These are phyloP conservation scores for Meliscaeva auricollis DNA, from an alignment of 2,888 invertebrate genomes.

Conservation along the genomic window DNA sequence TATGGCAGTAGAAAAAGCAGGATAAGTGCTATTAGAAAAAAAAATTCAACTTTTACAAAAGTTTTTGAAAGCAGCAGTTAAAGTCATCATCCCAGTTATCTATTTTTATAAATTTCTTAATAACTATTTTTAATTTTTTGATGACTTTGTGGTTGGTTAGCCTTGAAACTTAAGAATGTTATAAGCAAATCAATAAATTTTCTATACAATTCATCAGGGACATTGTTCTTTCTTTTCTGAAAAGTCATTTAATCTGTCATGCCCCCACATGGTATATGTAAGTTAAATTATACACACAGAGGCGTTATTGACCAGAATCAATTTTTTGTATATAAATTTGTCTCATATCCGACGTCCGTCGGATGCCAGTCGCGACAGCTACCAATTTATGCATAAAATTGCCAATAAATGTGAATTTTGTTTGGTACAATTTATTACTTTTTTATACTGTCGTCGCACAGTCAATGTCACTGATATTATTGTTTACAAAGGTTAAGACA, in stretches of 20 bases:
- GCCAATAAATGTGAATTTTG: slow-evolving; percentile 27
- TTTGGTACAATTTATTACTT: slow-evolving; percentile 29
- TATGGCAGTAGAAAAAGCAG: background rate
- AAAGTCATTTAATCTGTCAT: background rate
- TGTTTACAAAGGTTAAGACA: no score
- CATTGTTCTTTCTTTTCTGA: background rate
- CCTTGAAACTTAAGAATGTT: background rate
- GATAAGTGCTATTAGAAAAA: background rate
- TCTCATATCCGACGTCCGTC: slow-evolving; percentile 28
- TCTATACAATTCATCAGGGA: background rate
- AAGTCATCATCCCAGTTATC: background rate
- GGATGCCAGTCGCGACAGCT: slow-evolving; percentile 17
- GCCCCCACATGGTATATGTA: background rate
- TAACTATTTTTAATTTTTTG: background rate
- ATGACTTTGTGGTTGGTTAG: background rate
- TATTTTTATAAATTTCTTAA: background rate
- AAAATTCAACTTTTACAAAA: background rate
- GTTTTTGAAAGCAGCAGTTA: background rate
- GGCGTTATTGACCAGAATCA: background rate
- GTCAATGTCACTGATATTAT: slow-evolving; percentile 11
- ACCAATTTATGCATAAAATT: slow-evolving; percentile 26
- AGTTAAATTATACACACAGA: background rate
- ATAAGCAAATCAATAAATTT: background rate
- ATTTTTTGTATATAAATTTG: slow-evolving; percentile 18
- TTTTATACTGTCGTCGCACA: slow-evolving; percentile 15